Evolutionary conservation across 2,113 vertebrate genomes (phyloP).

Genomic region (Toxotes jaculatrix): DNA sequence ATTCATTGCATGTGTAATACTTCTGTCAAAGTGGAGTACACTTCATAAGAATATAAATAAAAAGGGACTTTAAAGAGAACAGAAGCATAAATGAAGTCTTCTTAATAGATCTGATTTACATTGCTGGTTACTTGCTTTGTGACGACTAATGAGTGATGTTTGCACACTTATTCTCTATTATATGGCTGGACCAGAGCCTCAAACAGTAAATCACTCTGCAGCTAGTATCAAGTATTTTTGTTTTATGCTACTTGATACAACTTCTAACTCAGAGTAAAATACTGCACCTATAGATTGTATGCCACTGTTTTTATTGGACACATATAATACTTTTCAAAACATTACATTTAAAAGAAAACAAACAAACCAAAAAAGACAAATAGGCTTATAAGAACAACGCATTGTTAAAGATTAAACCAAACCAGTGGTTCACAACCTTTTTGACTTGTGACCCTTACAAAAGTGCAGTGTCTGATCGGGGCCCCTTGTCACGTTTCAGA

Average conservation of each 20-base stretch:
- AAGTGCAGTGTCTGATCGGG: neutral
- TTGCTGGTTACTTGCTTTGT: neutral
- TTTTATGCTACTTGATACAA: neutral
- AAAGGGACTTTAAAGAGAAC: neutral
- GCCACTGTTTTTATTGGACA: too few species aligned
- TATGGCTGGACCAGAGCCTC: neutral
- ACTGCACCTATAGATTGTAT: neutral
- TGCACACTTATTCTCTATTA: neutral
- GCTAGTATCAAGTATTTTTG: too few species aligned
- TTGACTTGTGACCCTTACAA: neutral
- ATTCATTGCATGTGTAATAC: conserved; percentile 12
- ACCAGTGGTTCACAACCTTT: neutral
- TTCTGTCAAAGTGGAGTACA: neutral
- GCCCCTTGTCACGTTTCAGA: neutral
- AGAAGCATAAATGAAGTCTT: neutral
- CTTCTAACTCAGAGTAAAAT: neutral
- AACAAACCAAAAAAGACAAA: neutral
- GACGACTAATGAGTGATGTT: neutral
- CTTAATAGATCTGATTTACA: neutral
- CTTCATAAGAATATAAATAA: neutral
- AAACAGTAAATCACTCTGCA: neutral
- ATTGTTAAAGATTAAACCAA: neutral
- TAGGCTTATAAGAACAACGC: too few species aligned
- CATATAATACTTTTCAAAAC: neutral
- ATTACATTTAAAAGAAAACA: neutral